Conservation (phyloP, 2,797 vertebrate genomes). For the Ataeniobius toweri region DNA sequence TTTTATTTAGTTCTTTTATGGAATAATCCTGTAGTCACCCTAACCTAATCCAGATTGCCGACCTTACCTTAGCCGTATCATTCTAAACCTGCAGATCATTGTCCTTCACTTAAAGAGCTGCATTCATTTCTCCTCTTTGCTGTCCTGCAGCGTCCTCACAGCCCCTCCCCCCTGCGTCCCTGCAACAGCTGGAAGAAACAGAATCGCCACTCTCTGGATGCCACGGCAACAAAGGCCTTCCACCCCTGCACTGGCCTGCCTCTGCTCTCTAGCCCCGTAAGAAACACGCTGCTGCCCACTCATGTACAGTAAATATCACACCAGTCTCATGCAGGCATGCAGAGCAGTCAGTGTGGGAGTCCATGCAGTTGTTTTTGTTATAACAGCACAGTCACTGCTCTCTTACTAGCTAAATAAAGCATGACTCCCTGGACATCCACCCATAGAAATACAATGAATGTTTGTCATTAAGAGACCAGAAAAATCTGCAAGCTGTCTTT, state of each 20-base stretch:
- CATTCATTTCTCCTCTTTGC: slow-evolving; percentile 25
- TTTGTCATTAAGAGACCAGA: slow-evolving; percentile 33
- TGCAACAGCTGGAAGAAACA: slow-evolving; percentile 90
- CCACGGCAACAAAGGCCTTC: slow-evolving; percentile 93
- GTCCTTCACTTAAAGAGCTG: slow-evolving; percentile 2
- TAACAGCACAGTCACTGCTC: slow-evolving; percentile 19
- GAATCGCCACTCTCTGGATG: slow-evolving; percentile 90
- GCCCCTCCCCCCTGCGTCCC: slow-evolving; percentile 83
- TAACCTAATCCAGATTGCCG: background rate
- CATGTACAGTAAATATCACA: slow-evolving; percentile 1
- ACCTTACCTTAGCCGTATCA: background rate
- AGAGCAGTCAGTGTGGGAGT: slow-evolving; percentile 9
- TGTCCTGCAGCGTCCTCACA: slow-evolving; percentile 77
- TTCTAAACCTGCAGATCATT: slow-evolving; percentile 11
- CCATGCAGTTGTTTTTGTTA: slow-evolving; percentile 32
- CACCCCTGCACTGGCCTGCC: slow-evolving; percentile 97
- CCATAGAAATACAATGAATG: slow-evolving; percentile 18
- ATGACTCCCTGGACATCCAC: slow-evolving; percentile 36
- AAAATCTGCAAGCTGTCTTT: slow-evolving; percentile 20
- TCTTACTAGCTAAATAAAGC: slow-evolving; percentile 29
- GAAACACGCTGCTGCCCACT: slow-evolving; percentile 48
- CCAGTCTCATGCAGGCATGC: slow-evolving; percentile 13
- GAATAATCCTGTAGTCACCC: background rate
- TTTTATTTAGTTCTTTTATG: background rate
- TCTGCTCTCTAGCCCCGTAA: slow-evolving; percentile 97